Conservation (phyloP, 2,888 invertebrate genomes). For the Lasioglossum vierecki region DNA sequence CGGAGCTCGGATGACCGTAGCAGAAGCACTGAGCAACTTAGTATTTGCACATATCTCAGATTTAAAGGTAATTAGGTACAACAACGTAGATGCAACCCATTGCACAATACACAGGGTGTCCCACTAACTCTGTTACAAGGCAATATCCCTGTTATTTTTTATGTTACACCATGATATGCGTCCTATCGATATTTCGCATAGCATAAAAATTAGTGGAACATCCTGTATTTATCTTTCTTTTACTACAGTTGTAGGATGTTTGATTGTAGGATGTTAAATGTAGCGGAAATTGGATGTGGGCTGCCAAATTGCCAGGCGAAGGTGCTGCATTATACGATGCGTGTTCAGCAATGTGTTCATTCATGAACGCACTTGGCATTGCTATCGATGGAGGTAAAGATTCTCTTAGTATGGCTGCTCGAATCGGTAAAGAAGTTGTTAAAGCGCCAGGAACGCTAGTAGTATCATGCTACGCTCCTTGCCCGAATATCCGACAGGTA, state of each 20-base stretch:
- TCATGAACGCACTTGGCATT: constrained; percentile 93
- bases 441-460: constrained; percentile 96
- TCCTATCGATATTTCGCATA: background rate
- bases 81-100: background rate
- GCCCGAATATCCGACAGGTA: constrained; percentile 92
- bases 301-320: constrained; percentile 96
- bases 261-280: constrained; percentile 94
- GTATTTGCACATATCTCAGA: constrained; percentile 88
- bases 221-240: background rate
- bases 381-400: constrained; percentile 99
- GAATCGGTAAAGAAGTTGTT: constrained; percentile 89
- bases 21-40: constrained; percentile 96
- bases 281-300: constrained; percentile 99
- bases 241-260: no score
- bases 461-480: constrained; percentile 98
- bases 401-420: constrained; percentile 98
- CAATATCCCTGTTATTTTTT: background rate
- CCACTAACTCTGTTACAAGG: background rate
- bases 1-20: constrained; percentile 97
- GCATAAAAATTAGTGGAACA: background rate
- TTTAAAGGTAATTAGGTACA: constrained; percentile 83
- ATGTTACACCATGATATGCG: background rate
- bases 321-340: constrained; percentile 95
- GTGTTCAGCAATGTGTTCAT: constrained; percentile 93
- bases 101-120: background rate